A percentile compares a stretch with the other conserved stretches of the same genome.
Evolutionary conservation across 2,113 vertebrate species (phyloP).

Genomic region (Phainopepla nitens): DNA sequence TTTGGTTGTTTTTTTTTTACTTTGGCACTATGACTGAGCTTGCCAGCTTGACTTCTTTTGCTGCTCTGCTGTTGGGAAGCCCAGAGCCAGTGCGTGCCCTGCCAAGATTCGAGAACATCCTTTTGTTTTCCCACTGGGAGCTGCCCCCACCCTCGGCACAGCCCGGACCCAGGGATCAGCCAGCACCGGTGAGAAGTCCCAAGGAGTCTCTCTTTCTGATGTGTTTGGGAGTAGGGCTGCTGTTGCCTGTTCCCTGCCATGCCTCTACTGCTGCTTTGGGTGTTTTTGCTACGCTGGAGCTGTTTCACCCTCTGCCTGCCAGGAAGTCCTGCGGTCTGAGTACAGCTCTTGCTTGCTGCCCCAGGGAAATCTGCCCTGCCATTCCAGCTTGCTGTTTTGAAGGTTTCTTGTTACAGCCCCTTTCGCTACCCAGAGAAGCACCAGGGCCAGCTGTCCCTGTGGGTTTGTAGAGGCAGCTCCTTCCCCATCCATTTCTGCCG

Average conservation of each 20-base stretch:
- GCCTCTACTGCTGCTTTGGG: background rate
- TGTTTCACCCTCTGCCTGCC: background rate
- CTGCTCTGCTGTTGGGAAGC: background rate
- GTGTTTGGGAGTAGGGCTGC: too few relatives aligned
- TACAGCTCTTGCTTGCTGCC: background rate
- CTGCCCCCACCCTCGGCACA: background rate
- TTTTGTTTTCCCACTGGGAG: background rate
- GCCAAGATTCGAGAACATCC: background rate
- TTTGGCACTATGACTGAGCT: background rate
- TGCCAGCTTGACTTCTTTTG: background rate
- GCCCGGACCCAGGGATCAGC: background rate
- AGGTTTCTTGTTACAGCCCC: background rate
- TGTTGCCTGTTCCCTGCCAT: background rate
- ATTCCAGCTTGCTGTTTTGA: background rate
- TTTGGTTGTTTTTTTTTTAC: background rate
- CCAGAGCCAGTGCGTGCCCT: background rate
- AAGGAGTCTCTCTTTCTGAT: background rate
- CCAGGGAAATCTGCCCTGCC: rapidly evolving
- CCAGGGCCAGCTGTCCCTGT: background rate
- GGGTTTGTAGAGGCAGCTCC: too few relatives aligned
- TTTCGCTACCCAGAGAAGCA: background rate
- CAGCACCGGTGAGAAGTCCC: background rate
- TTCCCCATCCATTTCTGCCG: background rate
- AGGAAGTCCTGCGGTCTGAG: rapidly evolving
- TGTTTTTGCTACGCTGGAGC: background rate